Conservation (phyloP, 2,113 vertebrate genomes). For the Dinomys branickii region DNA sequence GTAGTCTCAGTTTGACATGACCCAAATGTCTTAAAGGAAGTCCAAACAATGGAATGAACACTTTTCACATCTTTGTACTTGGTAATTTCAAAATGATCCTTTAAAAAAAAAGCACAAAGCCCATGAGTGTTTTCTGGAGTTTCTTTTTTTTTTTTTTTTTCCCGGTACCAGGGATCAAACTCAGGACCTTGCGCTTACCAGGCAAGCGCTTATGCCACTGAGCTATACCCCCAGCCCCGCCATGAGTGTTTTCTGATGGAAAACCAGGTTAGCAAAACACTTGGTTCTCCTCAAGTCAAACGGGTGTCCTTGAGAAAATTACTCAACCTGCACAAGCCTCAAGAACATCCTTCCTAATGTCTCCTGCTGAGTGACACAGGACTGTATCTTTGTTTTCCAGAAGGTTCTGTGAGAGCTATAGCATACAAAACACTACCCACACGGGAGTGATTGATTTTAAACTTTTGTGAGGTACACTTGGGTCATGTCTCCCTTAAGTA, state of each 20-base stretch:
- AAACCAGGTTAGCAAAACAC: neutral
- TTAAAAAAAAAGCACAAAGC: neutral
- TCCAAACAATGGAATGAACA: neutral
- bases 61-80: neutral
- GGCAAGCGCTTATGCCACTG: no score
- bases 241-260: fast-evolving
- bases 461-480: neutral
- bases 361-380: neutral
- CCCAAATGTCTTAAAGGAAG: neutral
- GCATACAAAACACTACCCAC: neutral
- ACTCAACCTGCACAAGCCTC: neutral
- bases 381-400: neutral
- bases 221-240: no score
- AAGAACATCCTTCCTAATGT: neutral
- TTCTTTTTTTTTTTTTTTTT: no score
- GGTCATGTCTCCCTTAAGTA: neutral
- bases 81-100: neutral
- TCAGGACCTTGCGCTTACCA: no score
- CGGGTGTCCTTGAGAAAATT: slow-evolving; percentile 3
- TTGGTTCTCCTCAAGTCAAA: neutral
- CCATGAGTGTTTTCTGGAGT: fast-evolving
- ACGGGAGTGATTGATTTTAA: neutral
- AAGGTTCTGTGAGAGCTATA: neutral
- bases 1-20: neutral
- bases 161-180: no score